phyloP scores from a whole-genome alignment of 2,797 vertebrate species.

The Esox masquinongy region DNA sequence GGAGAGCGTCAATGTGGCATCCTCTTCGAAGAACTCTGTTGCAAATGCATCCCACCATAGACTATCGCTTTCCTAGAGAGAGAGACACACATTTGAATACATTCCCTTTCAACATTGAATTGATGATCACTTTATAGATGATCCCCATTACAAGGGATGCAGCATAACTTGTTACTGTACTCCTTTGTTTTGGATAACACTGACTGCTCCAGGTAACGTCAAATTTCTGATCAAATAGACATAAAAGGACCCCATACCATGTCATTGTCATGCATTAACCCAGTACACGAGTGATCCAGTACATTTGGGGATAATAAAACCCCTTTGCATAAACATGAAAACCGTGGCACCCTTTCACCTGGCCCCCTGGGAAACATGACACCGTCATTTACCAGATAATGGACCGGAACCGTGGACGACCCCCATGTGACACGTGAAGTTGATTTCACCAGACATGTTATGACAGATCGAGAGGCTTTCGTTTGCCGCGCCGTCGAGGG shows the following conservation, averaged over 20 bases:
- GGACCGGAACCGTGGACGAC: conserved; percentile 13
- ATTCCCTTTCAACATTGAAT: no score
- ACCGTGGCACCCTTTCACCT: conserved; percentile 6
- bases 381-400: conserved; percentile 22
- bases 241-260: neutral
- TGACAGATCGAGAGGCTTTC: conserved; percentile 61
- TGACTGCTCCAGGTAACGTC: neutral
- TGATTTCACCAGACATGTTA: conserved; percentile 72
- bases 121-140: no score
- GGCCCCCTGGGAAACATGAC: neutral
- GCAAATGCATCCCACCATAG: conserved; percentile 99
- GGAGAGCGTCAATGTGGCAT: conserved; percentile 96
- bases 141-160: no score
- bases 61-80: conserved; percentile 95
- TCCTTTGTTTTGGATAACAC: neutral
- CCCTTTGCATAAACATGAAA: conserved; percentile 2
- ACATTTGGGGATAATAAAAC: neutral
- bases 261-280: neutral
- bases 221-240: neutral
- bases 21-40: conserved; percentile 98
- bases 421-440: conserved; percentile 44
- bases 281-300: neutral
- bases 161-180: neutral
- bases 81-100: conserved; percentile 1
- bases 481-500: conserved; percentile 37